Evolutionary conservation across 2,113 vertebrate species (phyloP), one percentile per base, ranked within the genome.

Genomic region (Microtus oregoni): DNA sequence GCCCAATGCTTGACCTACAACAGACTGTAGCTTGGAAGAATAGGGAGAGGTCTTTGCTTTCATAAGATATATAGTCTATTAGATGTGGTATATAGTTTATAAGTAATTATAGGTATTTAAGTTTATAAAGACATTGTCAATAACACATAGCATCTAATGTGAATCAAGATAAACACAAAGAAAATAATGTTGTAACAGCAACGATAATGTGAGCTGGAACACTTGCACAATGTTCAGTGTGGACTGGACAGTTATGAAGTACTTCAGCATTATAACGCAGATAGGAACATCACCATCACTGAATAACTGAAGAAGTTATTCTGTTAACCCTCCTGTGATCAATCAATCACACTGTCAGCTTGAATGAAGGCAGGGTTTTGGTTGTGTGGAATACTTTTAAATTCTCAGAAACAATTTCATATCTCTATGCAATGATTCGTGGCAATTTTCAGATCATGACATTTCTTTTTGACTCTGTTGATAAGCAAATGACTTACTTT

Each of bases 301-400:
- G 91, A 67, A 63, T 32, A 91, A 44, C 76, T 28, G 15, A 89
- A 92, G 44, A 92, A 89, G 70, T 88, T 81, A n/a, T 32, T 65
- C 87, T 35, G 38, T 35, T 73, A 50, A 70, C 41, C 78, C 89
- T 35, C 35, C 86, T 12, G n/a, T 47, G 20, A 50, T 86, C 32
- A 83, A 50, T 86, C 32, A 83, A n/a, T 79, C 50, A 75, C 24
- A 75, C 2, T 17, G 50, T 81, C 61, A 91, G 0, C 67, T 41
- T 55, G 5, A 32, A 32, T 52, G 17, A 95, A 83, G 86, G 55
- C 86, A 94, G 68, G 26, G 73, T 85, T 94, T 30, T 22, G 14
- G 17, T 13, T n/a, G 12, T 38, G 22, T 44, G 24, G 35, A n/a
- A n/a, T 58, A 55, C 17, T 63, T 41, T 83, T 41, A 63, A 83